Evolutionary conservation across 2,797 vertebrate genomes (phyloP), one percentile per base, ranked within the genome.

Genomic region (Nyctibius grandis): DNA sequence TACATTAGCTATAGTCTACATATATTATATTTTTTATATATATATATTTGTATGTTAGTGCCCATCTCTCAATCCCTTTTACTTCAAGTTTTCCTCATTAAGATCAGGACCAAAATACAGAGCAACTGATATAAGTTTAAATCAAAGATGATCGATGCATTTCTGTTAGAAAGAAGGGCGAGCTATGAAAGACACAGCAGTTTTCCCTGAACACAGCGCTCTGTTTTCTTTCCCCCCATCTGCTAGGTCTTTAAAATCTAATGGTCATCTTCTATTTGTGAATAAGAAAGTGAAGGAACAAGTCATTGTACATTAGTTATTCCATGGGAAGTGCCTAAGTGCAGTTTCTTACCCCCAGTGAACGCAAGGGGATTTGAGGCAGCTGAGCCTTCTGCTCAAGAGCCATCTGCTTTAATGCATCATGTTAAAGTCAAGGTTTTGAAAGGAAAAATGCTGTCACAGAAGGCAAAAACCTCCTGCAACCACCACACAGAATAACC

Each of bases 231-330:
- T 3, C 0, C 3, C 16, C 54, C 85, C 89, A 91, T 95, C 94
- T 94, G 76, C 76, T 92, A 83, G 65, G 82, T 78, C 89, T 97
- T 95, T 93, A 95, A 94, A 88, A 86, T 64, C 89, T 88, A 95
- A 93, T 94, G 93, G 91, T 94, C 94, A 96, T 81, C 93, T 78
- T 72, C 9, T 61, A 88, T 81, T 74, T 78, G 85, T 88, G 76
- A 93, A 68, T 47, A 84, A 95, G 88, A 50, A 95, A 93, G 93
- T 17, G 91, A 75, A 86, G 85, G 85, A 84, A 64, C 60, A 88
- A 92, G 93, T 91, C 90, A 95, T 91, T 93, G 88, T 95, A 93
- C 88, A 95, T 95, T 95, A 96, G 93, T 94, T 95, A 83, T 95
- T 95, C 95, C 91, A 91, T 61, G 65, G 95, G 94, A 97, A 94